phyloP scores from a whole-genome alignment of 2,113 vertebrate genomes.

The Nycticryphes semicollaris region DNA sequence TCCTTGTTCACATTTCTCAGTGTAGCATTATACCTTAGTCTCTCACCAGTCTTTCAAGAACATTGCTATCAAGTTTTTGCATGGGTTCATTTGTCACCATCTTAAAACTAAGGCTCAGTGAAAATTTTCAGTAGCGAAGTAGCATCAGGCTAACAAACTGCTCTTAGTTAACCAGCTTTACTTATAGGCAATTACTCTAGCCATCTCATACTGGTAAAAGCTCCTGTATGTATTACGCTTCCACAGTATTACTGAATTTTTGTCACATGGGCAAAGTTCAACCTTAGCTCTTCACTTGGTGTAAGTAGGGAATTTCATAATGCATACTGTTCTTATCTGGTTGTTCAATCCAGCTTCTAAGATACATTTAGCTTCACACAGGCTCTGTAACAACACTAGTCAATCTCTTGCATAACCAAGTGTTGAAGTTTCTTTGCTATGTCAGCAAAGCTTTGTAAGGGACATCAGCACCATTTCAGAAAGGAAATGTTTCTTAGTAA shows the following conservation, averaged over 20 bases:
- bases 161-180: not conserved
- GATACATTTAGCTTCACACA: not conserved
- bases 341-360: not conserved
- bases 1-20: not conserved
- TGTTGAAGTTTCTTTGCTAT: not conserved
- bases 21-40: not conserved
- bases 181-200: not conserved
- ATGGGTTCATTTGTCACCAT: not conserved
- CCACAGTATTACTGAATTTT: not conserved
- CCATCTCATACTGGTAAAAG: not conserved
- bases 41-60: not conserved
- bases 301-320: not conserved
- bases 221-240: not conserved
- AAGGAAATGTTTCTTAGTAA: not conserved
- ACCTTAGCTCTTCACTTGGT: not conserved
- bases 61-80: not conserved
- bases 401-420: not conserved
- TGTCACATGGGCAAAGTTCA: not conserved
- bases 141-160: not conserved
- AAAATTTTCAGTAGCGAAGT: not conserved
- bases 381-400: not conserved
- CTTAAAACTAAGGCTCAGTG: not conserved
- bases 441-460: not conserved
- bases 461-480: not conserved
- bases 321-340: not conserved